Base-by-base conservation (phyloP, 2,888 invertebrate genomes). In the Caenorhabditis imperialis region DNA sequence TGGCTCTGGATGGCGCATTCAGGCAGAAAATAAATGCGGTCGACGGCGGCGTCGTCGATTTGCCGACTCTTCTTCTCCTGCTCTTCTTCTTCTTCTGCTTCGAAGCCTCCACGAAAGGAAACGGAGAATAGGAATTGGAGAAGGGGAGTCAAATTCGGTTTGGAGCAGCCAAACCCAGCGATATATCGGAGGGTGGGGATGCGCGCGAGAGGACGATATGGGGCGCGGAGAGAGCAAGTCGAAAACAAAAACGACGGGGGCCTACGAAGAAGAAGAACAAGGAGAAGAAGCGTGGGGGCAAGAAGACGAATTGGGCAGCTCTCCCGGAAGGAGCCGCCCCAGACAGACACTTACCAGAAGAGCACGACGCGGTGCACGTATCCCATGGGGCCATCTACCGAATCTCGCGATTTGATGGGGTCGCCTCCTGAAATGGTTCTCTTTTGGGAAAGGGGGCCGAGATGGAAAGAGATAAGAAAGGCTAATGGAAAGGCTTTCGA, bases 311-410 rank as follows among this genome's bases (percentile, higher is more conserved):
- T 65, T 65, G 65, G 60, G 25, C 42, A 23, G 16, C n/a, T 40
- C 6, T 40, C 16, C 53, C 38, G 42, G 61, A 61, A 61, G 61
- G 55, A 70, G 70, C 50, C 53, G 51, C 53, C 48, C 63, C 47
- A 57, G 57, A n/a, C n/a, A n/a, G n/a, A 70, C 69, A 61, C 70
- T 70, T 61, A 70, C 70, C 70, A 70, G 61, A 70, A 70, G 44
- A 70, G 70, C 70, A 61, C 70, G 48, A 45, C 55, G 70, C 30
- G 30, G 30, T 54, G 61, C 54, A 70, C 70, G 61, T 61, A 61
- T 70, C 70, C 70, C 70, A 70, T 70, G 70, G 70, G 61, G 55
- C 58, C 70, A 70, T 70, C 70, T 70, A 70, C 70, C 69, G 54
- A 70, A 50, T 57, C 27, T 47, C 37, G 42, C 50, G 65, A 65